Percentiles rank a stretch among this genome's conserved stretches.
Evolutionary conservation across 1,140 invertebrate species (phyloP).

Genomic region (Nasonia giraulti): DNA sequence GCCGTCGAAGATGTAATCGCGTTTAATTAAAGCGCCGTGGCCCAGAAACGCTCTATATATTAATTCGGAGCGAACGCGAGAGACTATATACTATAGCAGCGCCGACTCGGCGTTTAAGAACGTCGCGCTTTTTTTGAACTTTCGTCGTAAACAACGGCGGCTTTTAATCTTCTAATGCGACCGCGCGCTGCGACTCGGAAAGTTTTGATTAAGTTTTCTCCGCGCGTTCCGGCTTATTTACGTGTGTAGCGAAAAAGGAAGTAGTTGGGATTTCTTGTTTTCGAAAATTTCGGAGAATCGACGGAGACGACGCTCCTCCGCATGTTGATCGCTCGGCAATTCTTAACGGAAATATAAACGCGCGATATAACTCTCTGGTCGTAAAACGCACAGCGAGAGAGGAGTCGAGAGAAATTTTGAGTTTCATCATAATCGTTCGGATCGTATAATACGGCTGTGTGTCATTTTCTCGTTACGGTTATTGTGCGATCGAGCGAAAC

Average conservation of each 20-base stretch:
- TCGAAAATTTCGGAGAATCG: conserved; percentile 14
- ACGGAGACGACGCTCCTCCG: background rate
- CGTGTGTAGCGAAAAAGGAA: background rate
- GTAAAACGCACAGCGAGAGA: conserved; percentile 8
- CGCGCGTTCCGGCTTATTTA: background rate
- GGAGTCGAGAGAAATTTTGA: background rate
- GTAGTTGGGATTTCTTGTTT: too few species aligned
- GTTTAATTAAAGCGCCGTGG: conserved; percentile 67
- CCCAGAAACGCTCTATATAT: conserved; percentile 61
- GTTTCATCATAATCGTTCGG: background rate
- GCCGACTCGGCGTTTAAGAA: conserved; percentile 8
- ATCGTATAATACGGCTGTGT: background rate
- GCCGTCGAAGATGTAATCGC: conserved; percentile 63
- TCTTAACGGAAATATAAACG: conserved; percentile 13
- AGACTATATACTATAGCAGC: background rate
- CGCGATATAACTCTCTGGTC: conserved; percentile 47
- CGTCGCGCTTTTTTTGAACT: background rate
- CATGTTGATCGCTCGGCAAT: too few species aligned
- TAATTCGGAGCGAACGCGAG: background rate
- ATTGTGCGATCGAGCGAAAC: background rate
- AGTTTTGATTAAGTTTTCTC: background rate
- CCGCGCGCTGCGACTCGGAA: background rate
- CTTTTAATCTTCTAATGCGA: background rate
- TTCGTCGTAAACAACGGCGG: background rate
- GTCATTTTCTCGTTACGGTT: background rate